Evolutionary conservation across 2,797 vertebrate genomes (phyloP), one percentile per base, ranked within the genome.

Genomic region (Microcaecilia unicolor): DNA sequence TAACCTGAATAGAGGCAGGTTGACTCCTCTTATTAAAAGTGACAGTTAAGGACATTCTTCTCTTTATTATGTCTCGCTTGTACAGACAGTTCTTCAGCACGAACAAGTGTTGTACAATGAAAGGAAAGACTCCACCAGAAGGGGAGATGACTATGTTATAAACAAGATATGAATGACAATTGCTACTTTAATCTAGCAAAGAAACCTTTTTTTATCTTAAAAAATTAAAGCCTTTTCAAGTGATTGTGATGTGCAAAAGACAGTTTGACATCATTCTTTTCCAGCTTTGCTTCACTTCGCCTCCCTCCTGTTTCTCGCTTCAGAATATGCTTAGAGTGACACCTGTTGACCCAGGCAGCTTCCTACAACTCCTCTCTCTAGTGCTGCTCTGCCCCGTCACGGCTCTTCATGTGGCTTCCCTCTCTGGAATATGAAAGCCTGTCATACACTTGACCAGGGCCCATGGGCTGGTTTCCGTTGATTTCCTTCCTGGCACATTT

Each of bases 141-240:
- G 31, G 65, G 68, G 74, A 72, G 79, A 79, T 81, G 74, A 82
- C 73, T 81, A 78, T 82, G 74, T 83, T 83, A 97, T 97, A 87
- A 95, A 96, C 89, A 91, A 94, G 93, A 89, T 89, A 94, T 97
- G 90, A 98, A 85, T 80, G 86, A 92, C 91, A 93, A 92, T 96
- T 86, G 87, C 90, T 93, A 88, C 89, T 97, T 88, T 90, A 93
- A 93, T 93, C 89, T 90, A 90, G 76, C 83, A 83, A 83, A 85
- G 83, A 85, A 85, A 85, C 81, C 81, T 83, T 83, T 83, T 83
- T 83, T 83, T 81, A 85, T 80, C 80, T 83, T 31, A 38, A 85
- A 76, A 85, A 85, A 85, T 84, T 83, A 83, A 83, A 83, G 79
- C 76, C 74, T 76, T 83, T 84, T 82, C 79, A 85, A 74, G 85